Base-by-base conservation (phyloP, 2,797 vertebrate genomes). In the Acrossocheilus wenchowensis region DNA sequence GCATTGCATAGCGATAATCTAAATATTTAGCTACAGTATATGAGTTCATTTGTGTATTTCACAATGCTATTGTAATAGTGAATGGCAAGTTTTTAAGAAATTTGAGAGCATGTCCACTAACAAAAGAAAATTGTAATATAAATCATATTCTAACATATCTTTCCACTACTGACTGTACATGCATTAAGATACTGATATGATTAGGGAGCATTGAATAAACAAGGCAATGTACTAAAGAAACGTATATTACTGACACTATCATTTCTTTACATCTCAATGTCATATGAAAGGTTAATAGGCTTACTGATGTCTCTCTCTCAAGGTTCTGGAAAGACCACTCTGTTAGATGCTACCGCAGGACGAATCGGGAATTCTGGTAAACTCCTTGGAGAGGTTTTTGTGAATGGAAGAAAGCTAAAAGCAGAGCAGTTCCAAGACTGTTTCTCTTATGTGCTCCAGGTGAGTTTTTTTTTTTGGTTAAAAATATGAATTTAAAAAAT, bases 301-400 rank as follows among this genome's bases (percentile, higher is more conserved):
- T 41, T 34, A 2, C 1, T 36, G 23, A 23, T 6, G 3, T 68
- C 50, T 54, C 5, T 81, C 26, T 78, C 45, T 78, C 36, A 93
- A 99, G 98, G 98, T 72, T 99, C 97, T 9, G 98, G 98, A 64
- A 99, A 99, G 91, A 99, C 97, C 69, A 99, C 98, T 0, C 91
- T 99, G 90, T 83, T 99, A 91, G 97, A 99, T 79, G 96, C 96
- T 83, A 92, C 99, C 90, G 96, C 98, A 0, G 97, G 98, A 80
- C 94, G 98, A 91, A 96, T 99, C 83, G 92, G 94, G 62, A 93
- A 93, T 86, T 89, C 89, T 0, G 94, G 95, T 1, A 94, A 89
- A 0, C 93, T 98, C 54, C 85, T 92, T 64, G 98, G 98, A 6
- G 97, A 98, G 1, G 94, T 99, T 82, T 96, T 92, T 2, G 89